Evolutionary conservation across 2,113 vertebrate species (phyloP).

Genomic region (Cryptotis parvus): DNA sequence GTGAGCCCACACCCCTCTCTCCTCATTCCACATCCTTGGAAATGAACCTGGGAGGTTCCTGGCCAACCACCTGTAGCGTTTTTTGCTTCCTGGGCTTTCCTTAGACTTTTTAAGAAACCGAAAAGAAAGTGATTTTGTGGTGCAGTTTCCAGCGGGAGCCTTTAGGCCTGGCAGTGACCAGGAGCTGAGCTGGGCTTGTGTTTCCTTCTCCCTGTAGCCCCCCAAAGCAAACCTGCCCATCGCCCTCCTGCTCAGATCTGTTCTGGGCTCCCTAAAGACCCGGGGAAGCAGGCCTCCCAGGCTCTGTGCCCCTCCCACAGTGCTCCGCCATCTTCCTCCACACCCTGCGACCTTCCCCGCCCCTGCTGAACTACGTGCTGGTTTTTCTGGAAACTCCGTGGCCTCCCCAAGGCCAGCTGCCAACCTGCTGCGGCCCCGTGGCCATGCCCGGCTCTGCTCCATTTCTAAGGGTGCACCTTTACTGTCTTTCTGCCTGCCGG

Average conservation of each 20-base stretch:
- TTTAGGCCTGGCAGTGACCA: background rate
- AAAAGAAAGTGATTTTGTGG: background rate
- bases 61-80: background rate
- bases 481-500: background rate
- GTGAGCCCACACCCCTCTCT: too few relatives aligned
- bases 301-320: rapidly evolving
- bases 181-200: background rate
- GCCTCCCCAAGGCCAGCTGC: background rate
- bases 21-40: background rate
- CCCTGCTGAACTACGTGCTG: background rate
- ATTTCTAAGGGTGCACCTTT: rapidly evolving
- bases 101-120: background rate
- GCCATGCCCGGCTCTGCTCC: background rate
- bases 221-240: background rate
- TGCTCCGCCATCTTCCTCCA: background rate
- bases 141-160: too few relatives aligned
- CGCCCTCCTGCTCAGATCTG: background rate
- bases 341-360: background rate
- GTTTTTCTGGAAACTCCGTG: background rate
- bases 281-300: background rate
- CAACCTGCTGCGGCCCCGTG: rapidly evolving
- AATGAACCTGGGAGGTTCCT: background rate
- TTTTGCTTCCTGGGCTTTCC: background rate
- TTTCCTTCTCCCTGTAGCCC: background rate
- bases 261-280: background rate